Base-by-base conservation (phyloP, 2,888 invertebrate genomes). In the Leptopilina drosophilae region DNA sequence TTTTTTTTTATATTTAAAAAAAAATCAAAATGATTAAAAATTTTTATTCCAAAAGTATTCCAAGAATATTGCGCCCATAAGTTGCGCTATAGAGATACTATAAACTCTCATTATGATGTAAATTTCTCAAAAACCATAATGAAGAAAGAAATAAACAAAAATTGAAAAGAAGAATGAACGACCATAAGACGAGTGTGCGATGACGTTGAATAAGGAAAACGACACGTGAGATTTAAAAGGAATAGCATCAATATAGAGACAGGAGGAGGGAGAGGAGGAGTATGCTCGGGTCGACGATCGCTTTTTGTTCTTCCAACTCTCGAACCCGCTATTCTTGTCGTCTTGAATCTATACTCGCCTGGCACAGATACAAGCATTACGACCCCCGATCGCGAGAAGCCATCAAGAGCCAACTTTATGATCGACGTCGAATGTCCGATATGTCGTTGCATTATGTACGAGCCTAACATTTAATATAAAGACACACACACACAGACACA, bases 351-450 rank as follows among this genome's bases (percentile, higher is more conserved):
- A 49, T 49, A 62, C 53, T 65, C 20, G 40, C 12, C 62, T 75
- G 65, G 64, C 40, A 56, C 73, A 73, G 73, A 40, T 56, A 69
- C 59, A 64, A 76, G 69, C 62, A 67, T 77, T 81, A 79, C 69
- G 78, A 78, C 66, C 75, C 76, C 78, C 79, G 79, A 83, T 82
- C 80, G 78, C 78, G 75, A 78, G 66, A 77, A 81, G 65, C 78
- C 82, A 80, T 83, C 79, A 79, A 76, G 82, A 78, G 80, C 64
- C 78, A 79, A 73, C 80, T 81, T 82, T 84, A 84, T 82, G 82
- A 84, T 84, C 82, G 79, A 83, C 82, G 79, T 80, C 77, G 80
- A 62, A 67, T 80, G 77, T 82, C 79, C 69, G 49, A 49, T 49
- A 75, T 64, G 69, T 80, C 69, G 56, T 73, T 73, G 73, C 73